phyloP scores from a whole-genome alignment of 2,113 vertebrate genomes.

The Eretmochelys imbricata region DNA sequence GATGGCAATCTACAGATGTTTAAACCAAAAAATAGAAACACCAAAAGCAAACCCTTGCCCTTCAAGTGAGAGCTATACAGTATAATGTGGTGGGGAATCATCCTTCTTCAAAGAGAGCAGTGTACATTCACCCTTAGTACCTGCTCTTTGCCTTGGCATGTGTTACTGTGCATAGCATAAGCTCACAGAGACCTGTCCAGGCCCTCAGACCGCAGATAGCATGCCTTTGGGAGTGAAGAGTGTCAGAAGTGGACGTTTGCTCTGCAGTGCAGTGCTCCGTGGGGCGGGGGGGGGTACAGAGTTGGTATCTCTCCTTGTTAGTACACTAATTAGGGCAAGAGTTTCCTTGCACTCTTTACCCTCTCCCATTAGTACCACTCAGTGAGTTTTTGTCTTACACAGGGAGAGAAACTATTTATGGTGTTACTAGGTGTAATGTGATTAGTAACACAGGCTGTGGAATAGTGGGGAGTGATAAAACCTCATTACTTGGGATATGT shows the following conservation, averaged over 20 bases:
- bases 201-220: neutral
- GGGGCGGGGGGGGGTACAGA: neutral
- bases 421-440: neutral
- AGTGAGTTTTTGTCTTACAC: neutral
- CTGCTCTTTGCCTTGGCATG: neutral
- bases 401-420: neutral
- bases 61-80: rapidly evolving
- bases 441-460: neutral
- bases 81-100: neutral
- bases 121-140: neutral
- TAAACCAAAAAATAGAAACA: neutral
- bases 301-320: neutral
- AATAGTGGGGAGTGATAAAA: neutral
- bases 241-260: neutral
- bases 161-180: neutral
- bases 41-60: neutral
- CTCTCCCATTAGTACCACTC: neutral
- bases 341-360: neutral
- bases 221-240: neutral
- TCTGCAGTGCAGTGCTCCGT: neutral
- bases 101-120: neutral
- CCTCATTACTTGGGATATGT: neutral
- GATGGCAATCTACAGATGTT: neutral
- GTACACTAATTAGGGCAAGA: neutral
- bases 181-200: rapidly evolving